A percentile compares a stretch with the other conserved stretches of the same genome.
Conservation (phyloP, 2,888 invertebrate species). For the Ametastegia equiseti region DNA sequence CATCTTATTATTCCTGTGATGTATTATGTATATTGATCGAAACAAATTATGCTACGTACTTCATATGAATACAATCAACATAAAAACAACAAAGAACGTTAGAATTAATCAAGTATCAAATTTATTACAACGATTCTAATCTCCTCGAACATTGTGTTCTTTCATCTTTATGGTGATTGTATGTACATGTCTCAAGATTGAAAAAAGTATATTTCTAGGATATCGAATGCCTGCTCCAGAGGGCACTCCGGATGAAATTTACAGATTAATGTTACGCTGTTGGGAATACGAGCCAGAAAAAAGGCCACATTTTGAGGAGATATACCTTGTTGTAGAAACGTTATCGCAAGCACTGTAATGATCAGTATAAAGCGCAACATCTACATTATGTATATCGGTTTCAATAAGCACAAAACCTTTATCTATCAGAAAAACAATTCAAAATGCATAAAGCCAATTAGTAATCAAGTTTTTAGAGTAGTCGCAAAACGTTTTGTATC, state of each 20-base stretch:
- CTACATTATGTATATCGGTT: background rate
- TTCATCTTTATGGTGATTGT: background rate
- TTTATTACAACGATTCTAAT: background rate
- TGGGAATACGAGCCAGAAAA: conserved; percentile 96
- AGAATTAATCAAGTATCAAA: background rate
- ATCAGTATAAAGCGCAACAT: background rate
- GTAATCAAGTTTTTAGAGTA: background rate
- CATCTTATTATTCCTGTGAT: too few relatives aligned
- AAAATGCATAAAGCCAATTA: conserved; percentile 6
- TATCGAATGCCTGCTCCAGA: conserved; percentile 96
- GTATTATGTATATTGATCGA: too few relatives aligned
- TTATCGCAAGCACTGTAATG: conserved; percentile 71
- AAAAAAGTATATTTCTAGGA: conserved; percentile 78
- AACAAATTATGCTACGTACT: background rate
- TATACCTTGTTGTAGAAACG: conserved; percentile 87
- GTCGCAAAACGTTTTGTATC: background rate
- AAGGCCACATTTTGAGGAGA: conserved; percentile 94
- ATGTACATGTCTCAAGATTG: background rate
- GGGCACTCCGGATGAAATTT: conserved; percentile 92
- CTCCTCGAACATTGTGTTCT: background rate
- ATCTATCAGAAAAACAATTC: background rate
- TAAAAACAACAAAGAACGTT: background rate
- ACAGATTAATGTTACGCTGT: conserved; percentile 93
- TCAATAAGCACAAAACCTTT: background rate
- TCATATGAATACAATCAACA: too few relatives aligned